A percentile compares a stretch with the other conserved stretches of the same genome.
phyloP scores from a whole-genome alignment of 2,113 vertebrate species.

The Redunca redunca region DNA sequence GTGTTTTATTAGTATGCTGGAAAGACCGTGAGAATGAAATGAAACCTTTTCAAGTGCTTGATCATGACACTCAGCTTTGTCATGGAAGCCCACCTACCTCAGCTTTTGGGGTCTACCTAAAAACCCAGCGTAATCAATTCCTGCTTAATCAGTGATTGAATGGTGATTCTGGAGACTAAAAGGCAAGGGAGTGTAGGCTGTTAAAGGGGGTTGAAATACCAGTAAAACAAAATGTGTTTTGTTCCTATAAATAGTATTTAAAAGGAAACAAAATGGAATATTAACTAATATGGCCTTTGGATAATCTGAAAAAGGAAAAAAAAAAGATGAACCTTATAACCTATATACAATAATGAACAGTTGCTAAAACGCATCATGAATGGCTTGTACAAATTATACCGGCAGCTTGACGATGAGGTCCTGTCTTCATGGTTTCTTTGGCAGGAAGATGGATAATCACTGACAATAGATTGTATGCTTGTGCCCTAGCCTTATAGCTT shows the following conservation, averaged over 20 bases:
- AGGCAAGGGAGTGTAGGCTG: not conserved
- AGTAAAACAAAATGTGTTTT: not conserved
- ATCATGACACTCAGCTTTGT: not conserved
- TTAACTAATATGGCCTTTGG: not conserved
- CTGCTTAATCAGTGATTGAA: not conserved
- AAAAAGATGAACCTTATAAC: not conserved
- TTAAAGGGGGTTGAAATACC: not conserved
- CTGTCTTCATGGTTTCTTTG: not conserved
- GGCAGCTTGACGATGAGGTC: not conserved
- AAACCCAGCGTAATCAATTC: not conserved
- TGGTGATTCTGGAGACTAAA: not conserved
- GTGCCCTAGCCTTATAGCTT: not conserved
- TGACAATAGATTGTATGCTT: not conserved
- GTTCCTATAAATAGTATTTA: not conserved
- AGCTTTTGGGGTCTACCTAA: not conserved
- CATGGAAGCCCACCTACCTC: not conserved
- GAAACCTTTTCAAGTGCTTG: not conserved
- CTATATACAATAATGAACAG: not conserved
- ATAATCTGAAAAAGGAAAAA: not conserved
- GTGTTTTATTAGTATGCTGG: not conserved
- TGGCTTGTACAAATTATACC: not conserved
- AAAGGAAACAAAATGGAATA: not conserved
- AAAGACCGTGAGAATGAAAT: not conserved
- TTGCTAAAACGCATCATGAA: not conserved
- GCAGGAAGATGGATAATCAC: not conserved